Evolutionary conservation across 2,113 vertebrate genomes (phyloP).

Genomic region (Thomomys bottae): DNA sequence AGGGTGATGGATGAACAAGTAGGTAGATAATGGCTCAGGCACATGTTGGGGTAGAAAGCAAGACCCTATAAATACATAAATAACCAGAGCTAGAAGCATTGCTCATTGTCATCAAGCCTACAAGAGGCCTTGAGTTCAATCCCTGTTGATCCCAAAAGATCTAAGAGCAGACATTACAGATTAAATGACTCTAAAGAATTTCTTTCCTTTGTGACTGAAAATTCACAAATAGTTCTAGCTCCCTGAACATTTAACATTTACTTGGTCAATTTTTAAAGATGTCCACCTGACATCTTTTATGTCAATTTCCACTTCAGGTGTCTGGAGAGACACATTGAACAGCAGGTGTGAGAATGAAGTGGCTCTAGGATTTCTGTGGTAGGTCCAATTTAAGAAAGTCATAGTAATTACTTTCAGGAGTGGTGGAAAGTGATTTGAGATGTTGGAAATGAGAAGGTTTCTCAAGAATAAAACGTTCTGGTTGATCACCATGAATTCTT

Average conservation of each 20-base stretch:
- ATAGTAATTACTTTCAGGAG: conserved; percentile 47
- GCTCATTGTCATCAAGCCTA: too few species aligned
- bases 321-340: background rate
- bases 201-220: background rate
- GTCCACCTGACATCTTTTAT: conserved; percentile 11
- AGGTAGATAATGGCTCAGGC: too few species aligned
- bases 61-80: too few species aligned
- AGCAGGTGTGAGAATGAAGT: background rate
- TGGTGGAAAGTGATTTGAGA: conserved; percentile 31
- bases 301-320: background rate
- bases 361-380: background rate
- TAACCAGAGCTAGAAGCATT: too few species aligned
- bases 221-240: conserved; percentile 19
- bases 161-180: background rate
- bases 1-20: too few species aligned
- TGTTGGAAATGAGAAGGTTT: conserved; percentile 25
- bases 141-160: too few species aligned
- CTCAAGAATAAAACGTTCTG: conserved; percentile 54
- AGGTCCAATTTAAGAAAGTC: conserved; percentile 47
- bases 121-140: too few species aligned
- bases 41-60: too few species aligned
- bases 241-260: background rate
- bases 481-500: conserved; percentile 55
- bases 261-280: conserved; percentile 19
- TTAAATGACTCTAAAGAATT: background rate